A percentile compares a stretch with the other conserved stretches of the same genome.
Conservation (phyloP, 92 coral and sea anemone genomes). For the Paramuricea clavata region DNA sequence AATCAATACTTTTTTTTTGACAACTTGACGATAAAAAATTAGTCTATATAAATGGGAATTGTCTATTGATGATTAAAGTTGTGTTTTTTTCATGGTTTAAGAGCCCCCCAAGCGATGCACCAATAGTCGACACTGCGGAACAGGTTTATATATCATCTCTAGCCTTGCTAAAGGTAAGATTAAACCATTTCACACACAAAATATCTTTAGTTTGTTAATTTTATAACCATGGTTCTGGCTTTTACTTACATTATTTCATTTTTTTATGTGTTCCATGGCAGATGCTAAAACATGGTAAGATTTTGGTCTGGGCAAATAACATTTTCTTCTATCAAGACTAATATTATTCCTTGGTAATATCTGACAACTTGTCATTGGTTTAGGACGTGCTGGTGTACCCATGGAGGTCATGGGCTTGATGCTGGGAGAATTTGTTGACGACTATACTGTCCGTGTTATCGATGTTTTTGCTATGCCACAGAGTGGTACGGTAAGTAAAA, state of each 20-base stretch:
- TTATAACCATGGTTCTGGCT: background rate
- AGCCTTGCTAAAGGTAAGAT: conserved; percentile 83
- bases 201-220: background rate
- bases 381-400: conserved; percentile 99
- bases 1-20: no score
- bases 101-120: conserved; percentile 87
- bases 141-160: conserved; percentile 96
- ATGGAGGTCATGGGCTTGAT: conserved; percentile 99
- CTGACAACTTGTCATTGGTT: no score
- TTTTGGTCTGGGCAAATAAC: background rate
- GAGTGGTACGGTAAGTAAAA: conserved; percentile 94
- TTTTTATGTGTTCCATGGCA: conserved; percentile 28
- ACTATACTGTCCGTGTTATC: conserved; percentile 95
- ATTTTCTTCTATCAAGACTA: no score
- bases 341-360: no score
- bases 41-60: no score
- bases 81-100: background rate
- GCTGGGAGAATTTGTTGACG: conserved; percentile 99
- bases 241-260: background rate
- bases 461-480: conserved; percentile 99
- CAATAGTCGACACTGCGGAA: conserved; percentile 98
- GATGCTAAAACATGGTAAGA: conserved; percentile 99
- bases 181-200: background rate
- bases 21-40: no score
- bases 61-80: no score